Evolutionary conservation across 2,113 vertebrate genomes (phyloP).

Genomic region (Galbula dea): DNA sequence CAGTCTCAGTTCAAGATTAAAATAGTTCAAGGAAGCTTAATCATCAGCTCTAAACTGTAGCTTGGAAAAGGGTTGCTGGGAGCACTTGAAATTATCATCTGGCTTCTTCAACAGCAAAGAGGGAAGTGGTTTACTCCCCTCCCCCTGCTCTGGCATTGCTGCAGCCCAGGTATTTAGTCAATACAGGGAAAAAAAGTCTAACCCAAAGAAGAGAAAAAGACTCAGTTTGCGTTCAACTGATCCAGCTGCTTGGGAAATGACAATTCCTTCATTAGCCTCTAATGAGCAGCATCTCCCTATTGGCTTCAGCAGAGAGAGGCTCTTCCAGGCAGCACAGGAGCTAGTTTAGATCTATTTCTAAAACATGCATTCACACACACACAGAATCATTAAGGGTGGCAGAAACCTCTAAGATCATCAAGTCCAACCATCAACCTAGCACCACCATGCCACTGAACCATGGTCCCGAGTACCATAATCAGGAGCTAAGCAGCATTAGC

Average conservation of each 20-base stretch:
- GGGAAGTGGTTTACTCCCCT: background rate
- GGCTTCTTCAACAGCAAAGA: background rate
- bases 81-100: background rate
- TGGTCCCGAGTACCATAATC: too few relatives aligned
- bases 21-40: slow-evolving; percentile 56
- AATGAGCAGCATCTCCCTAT: background rate
- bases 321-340: background rate
- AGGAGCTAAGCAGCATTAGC: background rate
- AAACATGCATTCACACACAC: rapidly evolving
- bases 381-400: too few relatives aligned
- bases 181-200: background rate
- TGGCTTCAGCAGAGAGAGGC: rapidly evolving
- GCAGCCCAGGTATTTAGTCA: background rate
- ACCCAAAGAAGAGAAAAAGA: background rate
- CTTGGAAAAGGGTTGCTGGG: background rate
- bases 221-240: background rate
- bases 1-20: slow-evolving; percentile 48
- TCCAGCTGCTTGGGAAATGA: background rate
- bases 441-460: too few relatives aligned
- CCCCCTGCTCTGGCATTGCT: background rate
- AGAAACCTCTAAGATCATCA: too few relatives aligned
- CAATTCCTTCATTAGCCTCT: background rate
- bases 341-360: background rate
- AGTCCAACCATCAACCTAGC: too few relatives aligned
- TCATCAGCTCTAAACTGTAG: slow-evolving; percentile 24